A percentile compares a stretch with the other conserved stretches of the same genome.
Conservation (phyloP, 2,888 invertebrate genomes). For the Bembecia ichneumoniformis region DNA sequence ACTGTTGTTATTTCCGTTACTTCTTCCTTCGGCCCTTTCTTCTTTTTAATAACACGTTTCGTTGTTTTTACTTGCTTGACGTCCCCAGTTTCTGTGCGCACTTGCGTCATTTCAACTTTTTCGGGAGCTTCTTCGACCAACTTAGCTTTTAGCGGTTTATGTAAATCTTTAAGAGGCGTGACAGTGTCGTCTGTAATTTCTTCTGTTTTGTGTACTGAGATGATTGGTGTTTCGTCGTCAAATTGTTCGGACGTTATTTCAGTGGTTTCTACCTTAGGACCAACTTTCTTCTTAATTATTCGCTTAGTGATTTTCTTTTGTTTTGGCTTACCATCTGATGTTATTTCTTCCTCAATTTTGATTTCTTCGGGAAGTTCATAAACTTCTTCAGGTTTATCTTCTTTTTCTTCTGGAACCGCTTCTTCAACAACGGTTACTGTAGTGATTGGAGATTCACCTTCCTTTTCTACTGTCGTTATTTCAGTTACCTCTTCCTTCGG, state of each 20-base stretch:
- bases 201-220: slow-evolving; percentile 11
- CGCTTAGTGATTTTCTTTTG: slow-evolving; percentile 14
- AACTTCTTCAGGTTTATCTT: slow-evolving; percentile 20
- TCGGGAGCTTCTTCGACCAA: slow-evolving; percentile 4
- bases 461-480: slow-evolving; percentile 40
- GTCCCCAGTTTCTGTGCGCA: slow-evolving; percentile 3
- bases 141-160: slow-evolving; percentile 12
- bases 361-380: slow-evolving; percentile 17
- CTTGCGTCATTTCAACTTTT: slow-evolving; percentile 7
- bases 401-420: slow-evolving; percentile 27
- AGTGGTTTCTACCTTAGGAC: slow-evolving; percentile 21
- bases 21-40: slow-evolving; percentile 44
- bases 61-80: slow-evolving; percentile 37
- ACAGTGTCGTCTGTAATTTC: slow-evolving; percentile 11
- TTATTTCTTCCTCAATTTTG: slow-evolving; percentile 8
- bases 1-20: slow-evolving; percentile 48
- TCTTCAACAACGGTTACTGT: slow-evolving; percentile 22
- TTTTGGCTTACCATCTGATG: slow-evolving; percentile 4
- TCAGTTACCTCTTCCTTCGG: slow-evolving; percentile 47
- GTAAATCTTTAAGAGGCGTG: slow-evolving; percentile 10
- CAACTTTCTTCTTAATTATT: slow-evolving; percentile 22
- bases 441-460: slow-evolving; percentile 27
- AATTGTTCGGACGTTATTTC: slow-evolving; percentile 26
- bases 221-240: slow-evolving; percentile 20
- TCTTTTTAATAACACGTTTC: slow-evolving; percentile 49